These are phyloP conservation scores for Zaprionus obscuricornis DNA, from an alignment of 2,888 invertebrate genomes.

Conservation along the genomic window DNA sequence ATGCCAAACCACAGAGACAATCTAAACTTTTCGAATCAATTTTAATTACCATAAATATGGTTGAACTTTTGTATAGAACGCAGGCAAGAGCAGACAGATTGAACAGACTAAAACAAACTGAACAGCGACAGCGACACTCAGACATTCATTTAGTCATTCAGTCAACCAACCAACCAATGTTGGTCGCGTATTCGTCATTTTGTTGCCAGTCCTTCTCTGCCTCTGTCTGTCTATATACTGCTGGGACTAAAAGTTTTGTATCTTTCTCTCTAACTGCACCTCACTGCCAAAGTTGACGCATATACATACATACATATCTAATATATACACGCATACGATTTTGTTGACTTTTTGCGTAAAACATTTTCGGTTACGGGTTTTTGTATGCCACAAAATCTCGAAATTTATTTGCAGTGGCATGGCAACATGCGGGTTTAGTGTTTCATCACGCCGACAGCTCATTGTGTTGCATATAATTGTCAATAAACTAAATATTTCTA, in stretches of 20 bases:
- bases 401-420: slow-evolving; percentile 55
- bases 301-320: slow-evolving; percentile 11
- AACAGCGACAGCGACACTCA: neutral
- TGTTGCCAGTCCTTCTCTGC: slow-evolving; percentile 17
- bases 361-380: slow-evolving; percentile 24
- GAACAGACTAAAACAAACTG: no score
- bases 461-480: neutral
- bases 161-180: slow-evolving; percentile 20
- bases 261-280: slow-evolving; percentile 27
- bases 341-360: slow-evolving; percentile 47
- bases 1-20: slow-evolving; percentile 71
- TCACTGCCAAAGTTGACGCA: slow-evolving; percentile 18
- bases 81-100: slow-evolving; percentile 21
- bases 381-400: slow-evolving; percentile 21
- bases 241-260: slow-evolving; percentile 46
- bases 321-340: slow-evolving; percentile 30
- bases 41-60: slow-evolving; percentile 79
- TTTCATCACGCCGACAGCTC: neutral
- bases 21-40: slow-evolving; percentile 80
- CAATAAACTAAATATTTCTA: slow-evolving; percentile 1
- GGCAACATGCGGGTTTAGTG: slow-evolving; percentile 38
- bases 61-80: slow-evolving; percentile 58
- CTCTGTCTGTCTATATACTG: no score
- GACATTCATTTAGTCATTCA: slow-evolving; percentile 38
- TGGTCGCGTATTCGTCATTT: slow-evolving; percentile 60